Percentiles rank a stretch among this genome's conserved stretches.
Conservation (phyloP, 64 coral and sea anemone genomes). For the Platygyra sinensis region DNA sequence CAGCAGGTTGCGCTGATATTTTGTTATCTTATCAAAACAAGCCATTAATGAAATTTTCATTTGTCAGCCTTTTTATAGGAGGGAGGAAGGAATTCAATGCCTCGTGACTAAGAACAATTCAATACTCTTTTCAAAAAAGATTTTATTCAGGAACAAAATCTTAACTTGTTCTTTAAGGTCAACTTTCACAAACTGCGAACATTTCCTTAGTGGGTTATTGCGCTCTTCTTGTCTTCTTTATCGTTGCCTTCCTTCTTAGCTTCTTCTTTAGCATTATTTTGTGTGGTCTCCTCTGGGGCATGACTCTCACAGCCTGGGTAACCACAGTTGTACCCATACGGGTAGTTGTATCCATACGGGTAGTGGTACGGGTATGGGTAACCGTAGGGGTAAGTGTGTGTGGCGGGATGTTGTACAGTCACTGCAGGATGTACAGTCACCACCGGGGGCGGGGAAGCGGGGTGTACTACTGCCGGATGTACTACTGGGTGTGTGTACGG, state of each 20-base stretch:
- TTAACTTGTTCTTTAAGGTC: not conserved
- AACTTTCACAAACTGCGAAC: not conserved
- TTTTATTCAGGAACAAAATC: not conserved
- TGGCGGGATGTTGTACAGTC: not conserved
- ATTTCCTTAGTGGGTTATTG: not conserved
- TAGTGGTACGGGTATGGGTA: slow-evolving; percentile 19
- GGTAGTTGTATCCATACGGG: slow-evolving; percentile 18
- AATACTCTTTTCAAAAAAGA: not conserved
- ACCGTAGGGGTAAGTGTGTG: not conserved
- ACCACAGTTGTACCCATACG: not conserved
- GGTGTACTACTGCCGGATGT: not conserved
- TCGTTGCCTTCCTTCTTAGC: not conserved
- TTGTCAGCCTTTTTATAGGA: too few species aligned
- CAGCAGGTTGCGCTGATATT: too few species aligned
- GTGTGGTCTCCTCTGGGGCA: not conserved
- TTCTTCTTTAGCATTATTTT: not conserved
- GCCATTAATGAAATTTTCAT: too few species aligned
- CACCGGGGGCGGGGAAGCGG: too few species aligned
- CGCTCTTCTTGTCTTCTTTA: slow-evolving; percentile 5
- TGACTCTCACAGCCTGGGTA: not conserved
- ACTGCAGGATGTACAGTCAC: not conserved
- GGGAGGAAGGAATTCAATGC: not conserved
- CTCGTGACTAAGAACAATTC: not conserved
- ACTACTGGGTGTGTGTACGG: not conserved
- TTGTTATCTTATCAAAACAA: too few species aligned